phyloP scores from a whole-genome alignment of 2,113 vertebrate genomes.

The Arothron firmamentum region DNA sequence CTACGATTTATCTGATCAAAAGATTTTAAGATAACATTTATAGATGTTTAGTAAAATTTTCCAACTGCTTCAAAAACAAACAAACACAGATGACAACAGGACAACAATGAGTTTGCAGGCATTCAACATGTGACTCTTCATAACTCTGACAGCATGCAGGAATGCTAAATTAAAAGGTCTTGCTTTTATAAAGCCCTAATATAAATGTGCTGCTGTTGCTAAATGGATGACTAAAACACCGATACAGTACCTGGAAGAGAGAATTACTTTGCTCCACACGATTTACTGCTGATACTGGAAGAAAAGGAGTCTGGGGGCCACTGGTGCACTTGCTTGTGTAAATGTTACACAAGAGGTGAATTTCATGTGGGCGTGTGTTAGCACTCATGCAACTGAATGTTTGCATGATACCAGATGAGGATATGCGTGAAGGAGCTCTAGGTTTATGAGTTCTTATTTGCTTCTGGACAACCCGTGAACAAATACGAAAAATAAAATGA shows the following conservation, averaged over 20 bases:
- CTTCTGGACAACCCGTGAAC: too few species aligned
- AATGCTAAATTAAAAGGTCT: slow-evolving; percentile 20
- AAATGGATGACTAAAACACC: not conserved
- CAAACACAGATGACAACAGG: slow-evolving; percentile 6
- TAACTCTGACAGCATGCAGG: slow-evolving; percentile 9
- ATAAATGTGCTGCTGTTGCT: slow-evolving; percentile 10
- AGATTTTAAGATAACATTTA: too few species aligned
- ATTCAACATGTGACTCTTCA: slow-evolving; percentile 17
- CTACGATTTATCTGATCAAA: too few species aligned
- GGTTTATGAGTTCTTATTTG: not conserved
- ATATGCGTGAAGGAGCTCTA: slow-evolving; percentile 15
- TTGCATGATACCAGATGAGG: slow-evolving; percentile 37
- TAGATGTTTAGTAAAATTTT: not conserved
- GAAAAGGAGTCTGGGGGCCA: not conserved
- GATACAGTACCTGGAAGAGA: slow-evolving; percentile 1
- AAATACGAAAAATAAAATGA: too few species aligned
- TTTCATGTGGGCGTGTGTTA: slow-evolving; percentile 37
- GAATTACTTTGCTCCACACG: slow-evolving; percentile 35
- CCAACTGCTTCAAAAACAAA: not conserved
- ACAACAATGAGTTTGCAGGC: slow-evolving; percentile 5
- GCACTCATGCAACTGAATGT: slow-evolving; percentile 40
- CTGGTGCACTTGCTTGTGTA: slow-evolving; percentile 29
- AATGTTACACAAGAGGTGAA: slow-evolving; percentile 20
- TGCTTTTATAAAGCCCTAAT: slow-evolving; percentile 5
- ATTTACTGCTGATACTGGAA: slow-evolving; percentile 15